A percentile compares a stretch with the other conserved stretches of the same genome.
Conservation (phyloP, 1,140 invertebrate species). For the Heterodera carotae region DNA sequence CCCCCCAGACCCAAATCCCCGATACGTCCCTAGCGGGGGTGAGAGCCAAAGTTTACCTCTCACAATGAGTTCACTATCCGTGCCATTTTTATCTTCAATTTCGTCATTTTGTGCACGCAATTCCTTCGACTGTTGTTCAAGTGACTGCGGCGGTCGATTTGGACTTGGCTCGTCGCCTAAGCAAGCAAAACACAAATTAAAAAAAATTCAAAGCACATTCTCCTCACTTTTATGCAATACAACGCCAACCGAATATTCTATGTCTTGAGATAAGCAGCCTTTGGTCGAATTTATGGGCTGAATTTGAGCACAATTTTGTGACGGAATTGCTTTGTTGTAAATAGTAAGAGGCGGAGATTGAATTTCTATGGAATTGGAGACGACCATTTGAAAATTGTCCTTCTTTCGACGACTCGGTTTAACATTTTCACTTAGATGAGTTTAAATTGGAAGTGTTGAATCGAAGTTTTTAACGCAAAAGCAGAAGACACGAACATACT, state of each 20-base stretch:
- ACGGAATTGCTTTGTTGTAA: background rate
- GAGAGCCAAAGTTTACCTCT: no score
- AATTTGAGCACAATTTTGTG: background rate
- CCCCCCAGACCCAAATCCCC: no score
- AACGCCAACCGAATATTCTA: slow-evolving; percentile 3
- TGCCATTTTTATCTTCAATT: background rate
- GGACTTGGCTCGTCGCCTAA: background rate
- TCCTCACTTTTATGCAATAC: background rate
- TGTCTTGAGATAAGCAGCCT: background rate
- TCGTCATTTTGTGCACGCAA: background rate
- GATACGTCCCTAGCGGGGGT: no score
- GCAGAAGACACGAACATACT: background rate
- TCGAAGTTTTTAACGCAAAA: no score
- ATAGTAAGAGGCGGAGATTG: background rate
- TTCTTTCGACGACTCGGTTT: background rate
- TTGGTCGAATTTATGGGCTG: background rate
- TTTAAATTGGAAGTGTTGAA: no score
- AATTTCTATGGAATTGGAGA: background rate
- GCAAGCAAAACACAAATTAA: background rate
- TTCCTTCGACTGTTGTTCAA: background rate
- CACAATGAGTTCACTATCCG: background rate
- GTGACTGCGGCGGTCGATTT: background rate
- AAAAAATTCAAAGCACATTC: background rate
- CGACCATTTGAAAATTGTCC: background rate
- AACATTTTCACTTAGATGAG: background rate